phyloP scores from a whole-genome alignment of 1,140 invertebrate genomes.

The Leptonema lineaticorne region DNA sequence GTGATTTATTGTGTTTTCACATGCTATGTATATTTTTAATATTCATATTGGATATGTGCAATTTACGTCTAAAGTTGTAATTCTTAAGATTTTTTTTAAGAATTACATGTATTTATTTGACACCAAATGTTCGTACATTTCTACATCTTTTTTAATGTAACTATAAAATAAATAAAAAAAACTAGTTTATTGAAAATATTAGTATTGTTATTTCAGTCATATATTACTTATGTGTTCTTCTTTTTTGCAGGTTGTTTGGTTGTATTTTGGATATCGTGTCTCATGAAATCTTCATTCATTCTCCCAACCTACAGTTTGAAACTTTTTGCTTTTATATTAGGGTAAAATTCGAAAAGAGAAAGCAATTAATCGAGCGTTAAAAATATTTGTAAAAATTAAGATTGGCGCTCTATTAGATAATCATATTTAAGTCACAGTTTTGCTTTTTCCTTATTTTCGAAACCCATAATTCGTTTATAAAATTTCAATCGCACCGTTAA shows the following conservation, averaged over 20 bases:
- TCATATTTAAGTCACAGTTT: too few species aligned
- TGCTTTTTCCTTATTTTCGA: too few species aligned
- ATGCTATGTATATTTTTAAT: constrained; percentile 2
- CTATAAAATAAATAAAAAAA: constrained; percentile 23
- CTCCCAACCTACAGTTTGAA: constrained; percentile 27
- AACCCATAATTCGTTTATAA: too few species aligned
- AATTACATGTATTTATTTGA: neutral
- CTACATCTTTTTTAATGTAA: constrained; percentile 7
- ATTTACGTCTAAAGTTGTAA: constrained; percentile 4
- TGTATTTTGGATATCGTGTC: constrained; percentile 30
- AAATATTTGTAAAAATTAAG: too few species aligned
- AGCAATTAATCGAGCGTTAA: too few species aligned
- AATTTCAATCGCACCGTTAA: too few species aligned
- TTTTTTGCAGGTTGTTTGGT: constrained; percentile 36
- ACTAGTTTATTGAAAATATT: constrained; percentile 6
- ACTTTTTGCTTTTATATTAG: constrained; percentile 27
- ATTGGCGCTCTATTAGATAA: too few species aligned
- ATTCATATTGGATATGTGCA: neutral
- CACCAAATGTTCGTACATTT: neutral
- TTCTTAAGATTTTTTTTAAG: constrained; percentile 9
- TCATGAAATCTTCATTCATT: constrained; percentile 32
- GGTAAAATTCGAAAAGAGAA: constrained; percentile 28
- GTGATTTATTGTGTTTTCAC: constrained; percentile 18
- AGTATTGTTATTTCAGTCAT: constrained; percentile 34
- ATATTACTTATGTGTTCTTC: constrained; percentile 39